A percentile compares a stretch with the other conserved stretches of the same genome.
Conservation (phyloP, 53 echinoderm and acorn worm genomes). For the Henricia sp. region DNA sequence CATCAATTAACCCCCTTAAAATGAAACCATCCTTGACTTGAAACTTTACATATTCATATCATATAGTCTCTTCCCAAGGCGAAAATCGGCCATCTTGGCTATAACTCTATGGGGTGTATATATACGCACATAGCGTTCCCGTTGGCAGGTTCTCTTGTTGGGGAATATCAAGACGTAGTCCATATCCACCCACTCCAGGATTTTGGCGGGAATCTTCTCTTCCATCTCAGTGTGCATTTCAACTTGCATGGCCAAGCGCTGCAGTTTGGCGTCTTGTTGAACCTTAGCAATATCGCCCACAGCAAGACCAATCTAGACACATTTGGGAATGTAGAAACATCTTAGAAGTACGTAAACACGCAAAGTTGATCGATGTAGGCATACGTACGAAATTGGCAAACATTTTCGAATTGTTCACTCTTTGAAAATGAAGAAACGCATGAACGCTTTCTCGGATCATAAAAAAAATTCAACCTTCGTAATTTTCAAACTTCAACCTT, state of each 20-base stretch:
- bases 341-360: too few species aligned
- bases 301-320: slow-evolving; percentile 84
- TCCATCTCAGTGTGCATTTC: slow-evolving; percentile 88
- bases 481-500: too few species aligned
- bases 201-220: slow-evolving; percentile 72
- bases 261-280: slow-evolving; percentile 85
- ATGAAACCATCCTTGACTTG: too few species aligned
- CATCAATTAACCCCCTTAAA: too few species aligned
- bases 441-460: too few species aligned
- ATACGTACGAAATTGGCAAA: too few species aligned
- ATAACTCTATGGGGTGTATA: not conserved
- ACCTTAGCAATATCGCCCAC: slow-evolving; percentile 93
- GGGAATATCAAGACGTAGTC: slow-evolving; percentile 56
- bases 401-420: too few species aligned
- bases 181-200: slow-evolving; percentile 75
- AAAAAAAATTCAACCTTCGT: too few species aligned
- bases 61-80: not conserved
- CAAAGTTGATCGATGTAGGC: too few species aligned
- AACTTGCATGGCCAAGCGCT: slow-evolving; percentile 97
- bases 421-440: too few species aligned
- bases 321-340: not conserved
- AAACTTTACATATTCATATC: not conserved
- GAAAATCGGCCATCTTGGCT: not conserved
- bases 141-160: slow-evolving; percentile 46
- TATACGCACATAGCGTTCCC: not conserved